phyloP scores from a whole-genome alignment of 2,797 vertebrate genomes.

The Acestrorhynchus altus region DNA sequence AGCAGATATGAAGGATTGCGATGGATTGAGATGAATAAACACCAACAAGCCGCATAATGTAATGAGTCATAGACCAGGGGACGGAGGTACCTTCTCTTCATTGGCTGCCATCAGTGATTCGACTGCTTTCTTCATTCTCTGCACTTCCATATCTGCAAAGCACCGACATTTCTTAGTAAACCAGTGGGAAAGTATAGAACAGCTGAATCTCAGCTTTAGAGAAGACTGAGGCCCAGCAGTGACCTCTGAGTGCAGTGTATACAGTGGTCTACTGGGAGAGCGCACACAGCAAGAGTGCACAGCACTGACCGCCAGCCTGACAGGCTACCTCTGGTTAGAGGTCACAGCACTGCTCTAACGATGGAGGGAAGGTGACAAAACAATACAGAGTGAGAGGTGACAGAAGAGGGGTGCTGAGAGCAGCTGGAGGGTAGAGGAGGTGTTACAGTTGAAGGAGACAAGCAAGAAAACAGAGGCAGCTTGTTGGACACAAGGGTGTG shows the following conservation, averaged over 20 bases:
- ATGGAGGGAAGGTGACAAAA: slow-evolving; percentile 10
- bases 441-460: slow-evolving; percentile 64
- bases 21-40: neutral
- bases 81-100: slow-evolving; percentile 91
- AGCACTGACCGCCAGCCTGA: slow-evolving; percentile 35
- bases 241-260: slow-evolving; percentile 31
- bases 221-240: slow-evolving; percentile 19
- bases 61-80: neutral
- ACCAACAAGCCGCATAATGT: neutral
- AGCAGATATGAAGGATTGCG: neutral
- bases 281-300: slow-evolving; percentile 34
- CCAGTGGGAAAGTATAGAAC: neutral
- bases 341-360: slow-evolving; percentile 18
- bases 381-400: slow-evolving; percentile 33
- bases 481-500: slow-evolving; percentile 14
- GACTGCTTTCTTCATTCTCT: slow-evolving; percentile 96
- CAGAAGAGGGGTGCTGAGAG: slow-evolving; percentile 54
- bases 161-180: slow-evolving; percentile 17
- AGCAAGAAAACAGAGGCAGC: slow-evolving; percentile 65
- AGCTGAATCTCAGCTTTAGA: slow-evolving; percentile 26
- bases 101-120: slow-evolving; percentile 96
- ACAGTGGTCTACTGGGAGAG: slow-evolving; percentile 40
- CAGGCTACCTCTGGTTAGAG: slow-evolving; percentile 33
- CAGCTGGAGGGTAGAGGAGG: slow-evolving; percentile 55
- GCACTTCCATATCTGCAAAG: slow-evolving; percentile 90